Percentiles rank a stretch among this genome's conserved stretches.
Conservation (phyloP, 2,113 vertebrate genomes). For the Colaptes auratus region DNA sequence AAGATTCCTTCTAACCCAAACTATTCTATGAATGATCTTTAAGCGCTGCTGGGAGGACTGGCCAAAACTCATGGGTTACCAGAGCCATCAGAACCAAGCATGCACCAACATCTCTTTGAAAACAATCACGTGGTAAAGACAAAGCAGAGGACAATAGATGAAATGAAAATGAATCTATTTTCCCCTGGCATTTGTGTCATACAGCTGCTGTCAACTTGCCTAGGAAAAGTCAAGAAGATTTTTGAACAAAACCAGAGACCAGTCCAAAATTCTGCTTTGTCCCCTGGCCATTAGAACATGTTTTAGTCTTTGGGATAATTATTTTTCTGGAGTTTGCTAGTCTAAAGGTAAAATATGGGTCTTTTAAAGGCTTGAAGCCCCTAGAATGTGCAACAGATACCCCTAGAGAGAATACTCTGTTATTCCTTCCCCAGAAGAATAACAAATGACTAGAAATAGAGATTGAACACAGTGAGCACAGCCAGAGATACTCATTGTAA, state of each 20-base stretch:
- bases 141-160: neutral
- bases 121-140: rapidly evolving
- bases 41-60: neutral
- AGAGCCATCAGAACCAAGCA: neutral
- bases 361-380: neutral
- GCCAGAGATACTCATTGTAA: neutral
- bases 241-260: neutral
- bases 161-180: neutral
- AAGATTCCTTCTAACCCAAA: neutral
- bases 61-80: neutral
- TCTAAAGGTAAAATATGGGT: neutral
- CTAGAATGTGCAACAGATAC: neutral
- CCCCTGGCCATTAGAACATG: neutral
- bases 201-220: neutral
- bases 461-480: neutral
- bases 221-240: neutral
- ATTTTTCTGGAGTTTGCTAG: neutral
- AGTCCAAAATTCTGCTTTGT: neutral
- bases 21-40: neutral
- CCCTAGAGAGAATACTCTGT: neutral
- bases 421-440: neutral
- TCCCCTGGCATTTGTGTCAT: neutral
- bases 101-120: neutral
- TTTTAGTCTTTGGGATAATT: neutral
- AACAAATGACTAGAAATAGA: neutral